Evolutionary conservation across 2,113 vertebrate genomes (phyloP).

Genomic region (Sarotherodon lohbergeri): DNA sequence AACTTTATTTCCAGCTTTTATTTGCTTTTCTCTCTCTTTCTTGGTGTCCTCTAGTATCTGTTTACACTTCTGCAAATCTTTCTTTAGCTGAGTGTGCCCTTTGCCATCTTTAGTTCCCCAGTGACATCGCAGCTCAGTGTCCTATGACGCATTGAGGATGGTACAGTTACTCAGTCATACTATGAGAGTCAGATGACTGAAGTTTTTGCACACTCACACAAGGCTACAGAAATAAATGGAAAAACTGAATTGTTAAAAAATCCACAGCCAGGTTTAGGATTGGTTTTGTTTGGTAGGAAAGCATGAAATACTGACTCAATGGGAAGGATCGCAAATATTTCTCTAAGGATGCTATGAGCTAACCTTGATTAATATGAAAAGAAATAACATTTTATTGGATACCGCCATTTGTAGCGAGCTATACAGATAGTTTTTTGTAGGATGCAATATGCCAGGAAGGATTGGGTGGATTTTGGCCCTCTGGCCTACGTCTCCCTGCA

Average conservation of each 20-base stretch:
- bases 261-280: neutral
- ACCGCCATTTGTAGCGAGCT: neutral
- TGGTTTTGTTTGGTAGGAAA: neutral
- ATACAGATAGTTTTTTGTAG: neutral
- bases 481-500: no score
- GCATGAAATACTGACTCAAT: neutral
- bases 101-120: neutral
- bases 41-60: neutral
- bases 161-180: neutral
- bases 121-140: slow-evolving; percentile 25
- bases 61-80: neutral
- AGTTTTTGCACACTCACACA: neutral
- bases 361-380: neutral
- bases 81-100: neutral
- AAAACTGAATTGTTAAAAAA: neutral
- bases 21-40: neutral
- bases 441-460: neutral
- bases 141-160: neutral
- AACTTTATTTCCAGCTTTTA: neutral
- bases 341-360: neutral
- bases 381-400: neutral
- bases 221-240: neutral
- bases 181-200: neutral
- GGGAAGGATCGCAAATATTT: neutral
- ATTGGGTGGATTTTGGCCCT: fast-evolving